A percentile compares a stretch with the other conserved stretches of the same genome.
Evolutionary conservation across 2,888 invertebrate species (phyloP).

Genomic region (Drosophila conformis): DNA sequence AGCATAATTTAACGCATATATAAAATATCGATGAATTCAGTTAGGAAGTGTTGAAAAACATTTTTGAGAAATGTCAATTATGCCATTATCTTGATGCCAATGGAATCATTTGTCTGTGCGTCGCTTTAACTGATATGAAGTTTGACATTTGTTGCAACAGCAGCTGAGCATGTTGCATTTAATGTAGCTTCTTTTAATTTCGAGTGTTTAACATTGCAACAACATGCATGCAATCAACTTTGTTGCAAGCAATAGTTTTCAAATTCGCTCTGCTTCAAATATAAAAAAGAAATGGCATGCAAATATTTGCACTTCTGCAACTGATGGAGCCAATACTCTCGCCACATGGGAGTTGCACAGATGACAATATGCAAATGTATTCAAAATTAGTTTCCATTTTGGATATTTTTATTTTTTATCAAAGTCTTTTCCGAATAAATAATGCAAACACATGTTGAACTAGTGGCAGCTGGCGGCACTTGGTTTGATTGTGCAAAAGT

Average conservation of each 20-base stretch:
- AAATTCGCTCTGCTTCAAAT: constrained; percentile 51
- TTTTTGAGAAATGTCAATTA: too few species aligned
- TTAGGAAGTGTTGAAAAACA: background rate
- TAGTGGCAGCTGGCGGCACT: constrained; percentile 27
- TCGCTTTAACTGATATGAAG: background rate
- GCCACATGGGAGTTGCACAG: constrained; percentile 65
- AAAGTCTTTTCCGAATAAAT: constrained; percentile 5
- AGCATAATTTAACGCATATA: background rate
- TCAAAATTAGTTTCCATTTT: constrained; percentile 81
- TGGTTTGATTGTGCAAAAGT: constrained; percentile 38
- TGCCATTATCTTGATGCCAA: too few species aligned
- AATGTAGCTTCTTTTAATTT: constrained; percentile 66
- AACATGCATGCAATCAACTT: constrained; percentile 29
- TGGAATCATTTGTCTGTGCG: background rate
- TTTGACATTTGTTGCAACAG: constrained; percentile 14
- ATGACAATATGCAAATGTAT: constrained; percentile 82
- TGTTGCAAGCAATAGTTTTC: constrained; percentile 51
- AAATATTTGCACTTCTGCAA: constrained; percentile 64
- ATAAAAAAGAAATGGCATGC: constrained; percentile 41
- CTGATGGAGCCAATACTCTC: constrained; percentile 21
- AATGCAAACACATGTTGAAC: constrained; percentile 10
- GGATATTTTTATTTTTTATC: constrained; percentile 13
- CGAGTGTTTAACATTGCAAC: constrained; percentile 61
- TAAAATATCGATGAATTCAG: background rate
- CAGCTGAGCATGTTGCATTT: constrained; percentile 58